Evolutionary conservation across 2,888 invertebrate species (phyloP), one percentile per base, ranked within the genome.

Genomic region (Baronia brevicornis): DNA sequence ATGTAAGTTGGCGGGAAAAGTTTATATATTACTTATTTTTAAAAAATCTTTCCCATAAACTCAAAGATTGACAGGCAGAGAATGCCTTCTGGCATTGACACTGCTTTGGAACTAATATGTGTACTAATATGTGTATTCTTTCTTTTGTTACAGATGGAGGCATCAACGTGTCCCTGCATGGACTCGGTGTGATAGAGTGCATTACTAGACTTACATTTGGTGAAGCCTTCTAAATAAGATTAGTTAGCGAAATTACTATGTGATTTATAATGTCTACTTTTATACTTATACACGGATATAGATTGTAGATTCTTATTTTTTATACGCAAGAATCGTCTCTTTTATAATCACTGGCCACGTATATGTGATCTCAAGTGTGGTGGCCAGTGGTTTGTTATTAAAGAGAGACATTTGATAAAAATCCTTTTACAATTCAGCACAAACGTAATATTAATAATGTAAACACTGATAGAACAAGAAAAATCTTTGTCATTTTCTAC

Each of bases 241-340:
- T 77, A 80, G 73, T 61, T 82, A 82, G 79, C 65, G 25, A 60
- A 78, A 82, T 53, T 60, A 70, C 62, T 70, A 61, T 79, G 79
- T 80, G 79, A 80, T 80, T 73, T 68, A 64, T 69, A 74, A 54
- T 48, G 39, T 49, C 47, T 51, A 49, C 39, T 43, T 47, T 45
- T 50, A 27, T 48, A 51, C 38, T 60, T 64, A 60, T 68, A 66
- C 59, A 65, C 46, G 51, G 54, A 63, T 63, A 70, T n/a, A n/a
- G n/a, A 57, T 63, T 63, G 61, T 39, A 60, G 52, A 51, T 54
- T 45, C 40, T 46, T 43, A 46, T 38, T 33, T 29, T 38, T 34
- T 41, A 13, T 15, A 29, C 5, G 22, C 14, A 15, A 34, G 29
- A 21, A 33, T 36, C 4, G 14, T 5, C 26, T 27, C 31, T 30